Evolutionary conservation across 2,113 vertebrate genomes (phyloP).

Genomic region (Plestiodon gilberti): DNA sequence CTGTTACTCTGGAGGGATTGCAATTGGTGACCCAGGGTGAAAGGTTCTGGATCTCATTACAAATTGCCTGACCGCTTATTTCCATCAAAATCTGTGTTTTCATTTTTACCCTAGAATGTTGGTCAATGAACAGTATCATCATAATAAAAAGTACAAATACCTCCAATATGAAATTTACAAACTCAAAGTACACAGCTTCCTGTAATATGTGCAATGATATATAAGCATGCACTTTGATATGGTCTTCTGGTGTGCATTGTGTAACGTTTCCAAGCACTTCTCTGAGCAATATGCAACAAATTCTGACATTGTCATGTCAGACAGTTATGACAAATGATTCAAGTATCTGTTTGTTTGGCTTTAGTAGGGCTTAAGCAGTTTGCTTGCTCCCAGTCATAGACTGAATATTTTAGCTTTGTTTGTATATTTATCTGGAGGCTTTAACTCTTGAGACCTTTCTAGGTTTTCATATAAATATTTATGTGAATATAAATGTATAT

Average conservation of each 20-base stretch:
- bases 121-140: background rate
- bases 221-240: constrained; percentile 1
- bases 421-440: background rate
- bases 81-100: background rate
- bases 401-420: background rate
- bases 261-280: background rate
- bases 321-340: background rate
- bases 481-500: background rate
- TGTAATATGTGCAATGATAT: background rate
- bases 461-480: background rate
- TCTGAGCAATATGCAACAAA: background rate
- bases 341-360: background rate
- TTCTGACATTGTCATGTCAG: background rate
- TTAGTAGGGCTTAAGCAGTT: background rate
- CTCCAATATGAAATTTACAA: constrained; percentile 1
- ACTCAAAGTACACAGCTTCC: constrained; percentile 13
- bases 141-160: background rate
- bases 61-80: background rate
- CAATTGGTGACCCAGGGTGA: background rate
- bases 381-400: background rate
- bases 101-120: background rate
- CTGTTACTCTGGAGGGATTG: background rate
- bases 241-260: background rate
- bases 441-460: background rate
- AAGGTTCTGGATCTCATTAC: constrained; percentile 13